Evolutionary conservation across 2,888 invertebrate species (phyloP), one percentile per base, ranked within the genome.

Genomic region (Eupeodes latifasciatus): DNA sequence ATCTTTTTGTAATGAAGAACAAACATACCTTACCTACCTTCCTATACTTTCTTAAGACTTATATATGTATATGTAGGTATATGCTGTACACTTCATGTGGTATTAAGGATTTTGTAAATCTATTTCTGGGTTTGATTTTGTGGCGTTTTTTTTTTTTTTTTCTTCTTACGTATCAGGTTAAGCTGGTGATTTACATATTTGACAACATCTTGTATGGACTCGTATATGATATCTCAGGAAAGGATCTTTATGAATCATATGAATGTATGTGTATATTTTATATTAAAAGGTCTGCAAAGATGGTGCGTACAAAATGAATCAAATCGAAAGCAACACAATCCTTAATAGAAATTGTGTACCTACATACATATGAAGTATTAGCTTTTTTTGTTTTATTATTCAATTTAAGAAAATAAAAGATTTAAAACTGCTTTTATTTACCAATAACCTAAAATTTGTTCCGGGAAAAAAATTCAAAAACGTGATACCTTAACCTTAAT

Each of bases 1-100:
- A 72, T 72, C 59, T 59, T 72, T 72, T 59, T 72, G 59, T 72
- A 72, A 72, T 72, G 72, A 72, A 72, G 53, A 72, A 12, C 44
- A 47, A 27, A 59, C 5, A 36, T 53, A 59, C 27, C 57, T 19
- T 44, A 59, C 5, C 51, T 53, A 59, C 27, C 57, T 19, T 11
- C 14, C 14, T 49, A 34, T n/a, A 16, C 27, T 36, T 53, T 40
- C 6, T 40, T 40, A 5, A 27, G 27, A 27, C 27, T 27, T 40
- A 4, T 40, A 9, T 40, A 40, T 0, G 40, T 40, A 9, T 40
- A 40, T 40, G 40, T 1, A 5, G 40, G 40, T 40, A 40, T 40
- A 9, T 40, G n/a, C n/a, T n/a, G n/a, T n/a, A n/a, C n/a, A n/a
- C 40, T 61, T 51, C 3, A 10, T 34, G 36, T n/a, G 69, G 69